Conservation (phyloP, 2,797 vertebrate genomes). For the Macroramphosus scolopax region DNA sequence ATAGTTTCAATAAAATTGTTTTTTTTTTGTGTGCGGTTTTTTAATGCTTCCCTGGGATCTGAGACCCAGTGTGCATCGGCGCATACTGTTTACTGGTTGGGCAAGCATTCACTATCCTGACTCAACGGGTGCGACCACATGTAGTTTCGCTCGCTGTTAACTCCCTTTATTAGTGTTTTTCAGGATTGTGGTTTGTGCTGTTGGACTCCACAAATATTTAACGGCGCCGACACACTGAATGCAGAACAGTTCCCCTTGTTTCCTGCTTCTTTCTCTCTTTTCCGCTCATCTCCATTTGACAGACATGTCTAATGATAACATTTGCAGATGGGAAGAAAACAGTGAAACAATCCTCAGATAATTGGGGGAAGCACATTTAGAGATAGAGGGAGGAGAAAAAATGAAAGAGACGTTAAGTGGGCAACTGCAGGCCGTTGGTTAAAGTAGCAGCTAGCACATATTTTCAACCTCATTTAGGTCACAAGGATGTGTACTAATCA, state of each 20-base stretch:
- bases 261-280: conserved; percentile 32
- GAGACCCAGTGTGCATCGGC: conserved; percentile 34
- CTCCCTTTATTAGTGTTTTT: conserved; percentile 71
- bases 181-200: conserved; percentile 51
- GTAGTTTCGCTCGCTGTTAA: conserved; percentile 67
- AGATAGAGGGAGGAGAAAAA: conserved; percentile 32
- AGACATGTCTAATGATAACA: conserved; percentile 74
- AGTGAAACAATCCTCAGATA: conserved; percentile 70
- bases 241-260: conserved; percentile 41
- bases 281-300: conserved; percentile 68
- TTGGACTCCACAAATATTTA: conserved; percentile 31
- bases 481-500: conserved; percentile 51
- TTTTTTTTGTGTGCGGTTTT: conserved; percentile 28
- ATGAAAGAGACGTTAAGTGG: conserved; percentile 52
- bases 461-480: conserved; percentile 73
- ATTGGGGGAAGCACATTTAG: conserved; percentile 62
- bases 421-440: conserved; percentile 49
- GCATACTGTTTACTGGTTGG: conserved; percentile 55
- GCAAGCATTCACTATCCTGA: conserved; percentile 34
- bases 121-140: too few species aligned
- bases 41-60: conserved; percentile 31
- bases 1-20: conserved; percentile 53
- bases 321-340: conserved; percentile 57
- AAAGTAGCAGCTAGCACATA: conserved; percentile 45
- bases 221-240: conserved; percentile 35